Evolutionary conservation across 1,140 invertebrate species (phyloP), one percentile per base, ranked within the genome.

Genomic region (Euura lappo): DNA sequence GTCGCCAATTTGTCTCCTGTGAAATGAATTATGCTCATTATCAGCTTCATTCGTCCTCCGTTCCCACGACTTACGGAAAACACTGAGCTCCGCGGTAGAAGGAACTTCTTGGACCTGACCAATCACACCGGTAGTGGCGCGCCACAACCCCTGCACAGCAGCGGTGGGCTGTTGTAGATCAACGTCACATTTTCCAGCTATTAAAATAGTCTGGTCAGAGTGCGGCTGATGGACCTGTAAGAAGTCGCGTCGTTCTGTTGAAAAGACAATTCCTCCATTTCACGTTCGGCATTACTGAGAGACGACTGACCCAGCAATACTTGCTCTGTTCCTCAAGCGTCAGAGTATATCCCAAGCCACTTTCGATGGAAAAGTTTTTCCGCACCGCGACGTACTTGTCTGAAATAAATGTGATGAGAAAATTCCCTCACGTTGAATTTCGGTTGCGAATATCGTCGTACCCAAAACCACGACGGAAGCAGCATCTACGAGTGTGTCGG

Each of bases 81-180:
- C 69, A 47, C 28, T 70, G n/a, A 70, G 4, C n/a, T 70, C 45
- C 28, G 10, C 45, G 11, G 7, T 70, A 13, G n/a, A 6, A 13
- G 45, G n/a, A 7, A 70, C 44, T 70, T 70, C 69, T 45, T 70
- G 43, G 8, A 70, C 11, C 44, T 70, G 69, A 44, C 69, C 69
- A 45, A 13, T 8, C 4, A 47, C n/a, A 7, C 44, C 69, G 8
- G 45, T 47, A 11, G 28, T 70, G 11, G 69, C 45, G 43, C 2
- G 44, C 69, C 69, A 70, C 10, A 11, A n/a, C 3, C 69, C 69
- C 28, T 28, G 13, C 7, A 44, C 43, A n/a, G 45, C 45, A 42
- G 45, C n/a, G 2, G 69, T 70, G 10, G 45, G 44, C 5, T 45
- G n/a, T 10, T 44, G n/a, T 13, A 70, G 28, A n/a, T 45, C 45